phyloP scores from a whole-genome alignment of 2,888 invertebrate genomes.

The Patella depressa region DNA sequence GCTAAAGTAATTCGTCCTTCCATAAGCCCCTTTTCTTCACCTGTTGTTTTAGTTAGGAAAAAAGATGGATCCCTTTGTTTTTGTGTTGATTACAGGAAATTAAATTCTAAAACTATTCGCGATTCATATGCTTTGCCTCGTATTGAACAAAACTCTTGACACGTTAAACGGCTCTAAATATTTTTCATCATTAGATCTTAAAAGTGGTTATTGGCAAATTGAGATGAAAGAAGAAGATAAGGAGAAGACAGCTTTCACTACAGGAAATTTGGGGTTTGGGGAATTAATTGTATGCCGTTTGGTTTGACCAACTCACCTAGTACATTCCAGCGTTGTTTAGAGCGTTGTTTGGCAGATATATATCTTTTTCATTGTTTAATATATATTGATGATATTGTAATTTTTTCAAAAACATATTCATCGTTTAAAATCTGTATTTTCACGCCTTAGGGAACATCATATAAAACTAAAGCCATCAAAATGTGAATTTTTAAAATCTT shows the following conservation, averaged over 20 bases:
- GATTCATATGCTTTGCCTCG: constrained; percentile 33
- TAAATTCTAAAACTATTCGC: constrained; percentile 31
- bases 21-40: constrained; percentile 26
- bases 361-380: constrained; percentile 39
- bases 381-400: constrained; percentile 46
- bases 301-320: constrained; percentile 40
- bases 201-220: constrained; percentile 32
- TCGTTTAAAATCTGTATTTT: constrained; percentile 34
- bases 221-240: constrained; percentile 33
- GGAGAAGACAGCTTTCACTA: constrained; percentile 36
- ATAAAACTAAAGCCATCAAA: constrained; percentile 38
- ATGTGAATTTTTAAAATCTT: constrained; percentile 37
- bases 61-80: constrained; percentile 32
- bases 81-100: constrained; percentile 32
- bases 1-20: constrained; percentile 25
- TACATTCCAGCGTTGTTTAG: constrained; percentile 35
- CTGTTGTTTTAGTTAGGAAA: constrained; percentile 34
- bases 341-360: constrained; percentile 34
- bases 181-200: constrained; percentile 34
- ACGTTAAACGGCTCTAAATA: constrained; percentile 28
- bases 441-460: constrained; percentile 31
- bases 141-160: constrained; percentile 32
- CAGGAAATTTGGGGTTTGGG: constrained; percentile 32
- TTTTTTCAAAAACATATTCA: constrained; percentile 36
- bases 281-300: constrained; percentile 28